Base-by-base conservation (phyloP, 30 jellyfish, hydroid and myxozoan species). In the Phacellophora camtschatica region DNA sequence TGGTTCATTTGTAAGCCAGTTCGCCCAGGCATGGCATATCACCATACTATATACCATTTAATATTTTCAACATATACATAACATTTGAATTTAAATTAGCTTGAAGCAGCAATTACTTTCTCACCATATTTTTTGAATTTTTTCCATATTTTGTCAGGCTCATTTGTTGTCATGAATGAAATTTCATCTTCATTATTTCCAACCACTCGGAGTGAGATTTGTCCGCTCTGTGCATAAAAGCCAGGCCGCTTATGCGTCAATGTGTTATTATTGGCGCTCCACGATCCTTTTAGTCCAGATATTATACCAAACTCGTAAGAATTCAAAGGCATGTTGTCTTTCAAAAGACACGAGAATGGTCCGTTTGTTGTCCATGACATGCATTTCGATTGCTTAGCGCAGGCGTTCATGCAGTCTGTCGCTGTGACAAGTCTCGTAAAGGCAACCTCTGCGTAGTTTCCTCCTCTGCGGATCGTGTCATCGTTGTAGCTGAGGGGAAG, bases 361-460 rank as follows among this genome's bases (percentile, higher is more conserved):
- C 99, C 99, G 50, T 93, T 93, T 18, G 99, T 93, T 23, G 99
- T 93, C 99, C 99, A 93, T 45, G 99, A 74, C 97, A 86, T 86
- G 59, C 99, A 93, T 54, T 54, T 75, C 20, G 96, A 71, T 50
- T 77, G 90, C 23, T 93, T 93, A 22, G 95, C 97, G 75, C 99
- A 93, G 36, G 97, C 99, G 23, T 76, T 82, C 89, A 86, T 96
- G 74, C 99, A 93, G 72, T 93, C 99, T 33, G 93, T 94, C 0
- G 99, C 96, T 29, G 93, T 86, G 12, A 93, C 99, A 10, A 86
- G 77, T 32, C 96, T 67, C 22, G 97, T 89, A 69, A 74, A 87
- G 15, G 96, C 96, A 7, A 85, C 96, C 81, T 85, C 96, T 10
- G 92, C 96, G 72, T 57, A 87, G 62, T 93, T 93, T 37, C 90